These are phyloP conservation scores for Seriola aureovittata DNA, from an alignment of 2,113 vertebrate genomes.

Conservation along the genomic window DNA sequence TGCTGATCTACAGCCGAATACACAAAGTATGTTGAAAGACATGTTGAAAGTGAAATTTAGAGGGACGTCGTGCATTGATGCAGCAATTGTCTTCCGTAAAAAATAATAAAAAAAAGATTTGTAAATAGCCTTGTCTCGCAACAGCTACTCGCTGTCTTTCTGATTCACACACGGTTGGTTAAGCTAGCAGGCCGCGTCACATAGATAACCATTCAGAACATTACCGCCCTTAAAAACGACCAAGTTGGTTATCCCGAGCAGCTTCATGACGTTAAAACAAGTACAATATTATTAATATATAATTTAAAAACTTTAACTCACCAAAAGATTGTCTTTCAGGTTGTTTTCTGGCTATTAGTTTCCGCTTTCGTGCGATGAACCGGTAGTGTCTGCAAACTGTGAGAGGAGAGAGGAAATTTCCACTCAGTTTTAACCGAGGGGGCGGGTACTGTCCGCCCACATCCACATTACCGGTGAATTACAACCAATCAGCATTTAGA, in stretches of 20 bases:
- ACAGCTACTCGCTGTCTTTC: neutral
- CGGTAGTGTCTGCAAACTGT: neutral
- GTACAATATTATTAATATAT: rapidly evolving
- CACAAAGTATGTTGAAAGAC: neutral
- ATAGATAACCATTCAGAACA: constrained; percentile 1
- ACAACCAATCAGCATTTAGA: constrained; percentile 20
- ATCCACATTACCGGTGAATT: no score
- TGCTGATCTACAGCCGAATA: neutral
- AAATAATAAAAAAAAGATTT: neutral
- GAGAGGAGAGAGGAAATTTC: constrained; percentile 80
- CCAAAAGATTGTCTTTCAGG: constrained; percentile 3
- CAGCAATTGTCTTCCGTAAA: no score
- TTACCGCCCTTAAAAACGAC: neutral
- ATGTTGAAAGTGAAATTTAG: neutral
- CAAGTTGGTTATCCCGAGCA: rapidly evolving
- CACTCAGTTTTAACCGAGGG: constrained; percentile 48
- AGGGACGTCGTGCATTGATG: neutral
- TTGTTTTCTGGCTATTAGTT: neutral
- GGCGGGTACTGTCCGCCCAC: neutral
- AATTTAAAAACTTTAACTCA: neutral
- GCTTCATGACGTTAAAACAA: neutral
- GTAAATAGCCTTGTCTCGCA: neutral
- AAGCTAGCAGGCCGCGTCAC: neutral
- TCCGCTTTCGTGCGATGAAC: rapidly evolving
- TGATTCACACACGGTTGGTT: neutral